Base-by-base conservation (phyloP, 2,888 invertebrate genomes). In the Diploptera punctata region DNA sequence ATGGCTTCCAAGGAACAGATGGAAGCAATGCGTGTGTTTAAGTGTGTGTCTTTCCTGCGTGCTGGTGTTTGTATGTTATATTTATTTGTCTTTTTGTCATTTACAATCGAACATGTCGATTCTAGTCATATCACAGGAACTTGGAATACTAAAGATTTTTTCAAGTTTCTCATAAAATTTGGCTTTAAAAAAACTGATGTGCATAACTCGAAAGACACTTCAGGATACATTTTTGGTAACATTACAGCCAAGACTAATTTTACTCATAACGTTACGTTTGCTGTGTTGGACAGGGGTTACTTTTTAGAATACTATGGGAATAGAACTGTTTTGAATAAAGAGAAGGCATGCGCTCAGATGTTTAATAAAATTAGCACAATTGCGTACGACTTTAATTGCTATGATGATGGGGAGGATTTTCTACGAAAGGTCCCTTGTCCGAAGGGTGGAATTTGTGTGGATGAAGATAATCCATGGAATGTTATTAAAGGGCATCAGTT, bases 141-240 rank as follows among this genome's bases (percentile, higher is more conserved):
- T 5, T 91, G 91, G 82, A 85, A 86, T 76, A 87, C 89, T 2
- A 85, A 86, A 62, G 92, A 94, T 62, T 95, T 95, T 83, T 97
- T 97, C 82, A 92, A 93, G 83, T 97, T 98, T 83, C 86, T 99
- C 68, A 89, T 95, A 24, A 98, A 98, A 83, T 99, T 98, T 83
- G 98, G 98, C 72, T 95, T 98, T 82, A 98, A 98, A 84, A 97
- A 97, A 84, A 97, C 98, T 16, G 95, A 96, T 82, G 88, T 91
- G 54, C 92, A 95, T 82, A 90, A 92, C 78, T 90, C 91, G 79
- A 91, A 91, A 78, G 91, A 94, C 80, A 95, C 97, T 76, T 93
- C 93, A 83, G 98, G 98, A 62, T 98, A 95, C 83, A 95, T 99
- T 78, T 99, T 95, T 82, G 99, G 99, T 16, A 98, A 98, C 82